Conservation (phyloP, 2,888 invertebrate genomes). For the Camponotus fellah region DNA sequence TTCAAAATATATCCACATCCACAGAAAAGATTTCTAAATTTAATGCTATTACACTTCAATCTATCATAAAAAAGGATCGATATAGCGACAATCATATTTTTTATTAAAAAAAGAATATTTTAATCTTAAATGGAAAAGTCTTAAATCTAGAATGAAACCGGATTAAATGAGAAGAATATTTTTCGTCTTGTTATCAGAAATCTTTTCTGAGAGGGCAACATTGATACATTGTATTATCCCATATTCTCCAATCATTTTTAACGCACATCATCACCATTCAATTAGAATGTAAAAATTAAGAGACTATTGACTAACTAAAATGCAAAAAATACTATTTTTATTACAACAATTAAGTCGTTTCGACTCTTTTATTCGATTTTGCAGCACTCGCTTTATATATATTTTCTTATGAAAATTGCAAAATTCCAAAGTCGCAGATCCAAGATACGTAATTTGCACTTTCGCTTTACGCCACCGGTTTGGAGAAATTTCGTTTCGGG, state of each 20-base stretch:
- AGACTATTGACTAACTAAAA: neutral
- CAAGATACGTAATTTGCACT: neutral
- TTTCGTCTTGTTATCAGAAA: no score
- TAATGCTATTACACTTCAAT: no score
- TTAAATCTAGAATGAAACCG: no score
- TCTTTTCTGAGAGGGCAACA: no score
- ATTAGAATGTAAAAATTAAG: neutral
- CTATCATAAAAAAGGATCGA: no score
- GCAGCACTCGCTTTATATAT: neutral
- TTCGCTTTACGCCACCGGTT: neutral
- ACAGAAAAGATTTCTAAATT: no score
- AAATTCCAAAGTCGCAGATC: neutral
- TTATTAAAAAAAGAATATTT: no score
- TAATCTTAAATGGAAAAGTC: no score
- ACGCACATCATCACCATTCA: neutral
- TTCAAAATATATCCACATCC: neutral
- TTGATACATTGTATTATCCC: neutral
- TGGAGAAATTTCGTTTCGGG: slow-evolving; percentile 13
- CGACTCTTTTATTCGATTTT: neutral
- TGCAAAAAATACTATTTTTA: neutral
- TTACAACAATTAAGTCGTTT: neutral
- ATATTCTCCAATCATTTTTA: neutral
- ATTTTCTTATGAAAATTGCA: neutral
- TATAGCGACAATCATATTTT: no score
- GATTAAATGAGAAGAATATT: no score